Evolutionary conservation across 2,888 invertebrate species (phyloP).

Genomic region (Steinernema hermaphroditum): DNA sequence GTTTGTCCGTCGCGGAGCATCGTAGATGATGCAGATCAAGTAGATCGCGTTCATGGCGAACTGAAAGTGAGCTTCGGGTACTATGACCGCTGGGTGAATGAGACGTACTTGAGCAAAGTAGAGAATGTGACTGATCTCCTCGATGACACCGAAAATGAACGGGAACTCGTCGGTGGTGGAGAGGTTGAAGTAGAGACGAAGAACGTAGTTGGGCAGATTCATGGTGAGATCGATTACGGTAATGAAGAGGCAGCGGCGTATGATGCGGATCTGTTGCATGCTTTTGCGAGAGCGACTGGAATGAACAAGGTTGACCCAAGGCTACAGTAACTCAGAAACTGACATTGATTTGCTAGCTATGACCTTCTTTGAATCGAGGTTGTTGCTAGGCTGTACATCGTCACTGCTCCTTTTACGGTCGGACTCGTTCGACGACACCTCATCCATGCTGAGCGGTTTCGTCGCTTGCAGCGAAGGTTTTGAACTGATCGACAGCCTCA

Average conservation of each 20-base stretch:
- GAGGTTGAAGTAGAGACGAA: constrained; percentile 54
- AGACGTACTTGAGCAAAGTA: constrained; percentile 56
- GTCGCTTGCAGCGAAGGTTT: constrained; percentile 22
- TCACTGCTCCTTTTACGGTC: constrained; percentile 8
- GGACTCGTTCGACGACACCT: constrained; percentile 11
- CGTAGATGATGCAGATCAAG: constrained; percentile 59
- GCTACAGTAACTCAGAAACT: too few species aligned
- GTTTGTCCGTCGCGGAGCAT: constrained; percentile 42
- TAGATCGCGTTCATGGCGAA: constrained; percentile 61
- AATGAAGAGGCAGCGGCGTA: constrained; percentile 56
- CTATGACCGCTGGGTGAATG: not conserved
- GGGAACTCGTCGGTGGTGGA: constrained; percentile 39
- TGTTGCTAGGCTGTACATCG: not conserved
- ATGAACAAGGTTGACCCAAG: not conserved
- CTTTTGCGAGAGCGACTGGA: constrained; percentile 1
- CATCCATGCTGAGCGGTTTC: not conserved
- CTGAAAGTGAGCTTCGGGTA: constrained; percentile 42
- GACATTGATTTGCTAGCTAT: not conserved
- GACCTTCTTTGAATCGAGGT: constrained; percentile 21
- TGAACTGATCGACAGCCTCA: not conserved
- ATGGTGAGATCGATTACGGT: constrained; percentile 61
- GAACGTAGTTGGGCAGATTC: constrained; percentile 60
- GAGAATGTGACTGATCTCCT: constrained; percentile 58
- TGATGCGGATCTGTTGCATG: constrained; percentile 55
- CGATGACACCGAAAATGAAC: constrained; percentile 41